These are phyloP conservation scores for Chaetura pelagica DNA, from an alignment of 2,113 vertebrate species.

Conservation along the genomic window DNA sequence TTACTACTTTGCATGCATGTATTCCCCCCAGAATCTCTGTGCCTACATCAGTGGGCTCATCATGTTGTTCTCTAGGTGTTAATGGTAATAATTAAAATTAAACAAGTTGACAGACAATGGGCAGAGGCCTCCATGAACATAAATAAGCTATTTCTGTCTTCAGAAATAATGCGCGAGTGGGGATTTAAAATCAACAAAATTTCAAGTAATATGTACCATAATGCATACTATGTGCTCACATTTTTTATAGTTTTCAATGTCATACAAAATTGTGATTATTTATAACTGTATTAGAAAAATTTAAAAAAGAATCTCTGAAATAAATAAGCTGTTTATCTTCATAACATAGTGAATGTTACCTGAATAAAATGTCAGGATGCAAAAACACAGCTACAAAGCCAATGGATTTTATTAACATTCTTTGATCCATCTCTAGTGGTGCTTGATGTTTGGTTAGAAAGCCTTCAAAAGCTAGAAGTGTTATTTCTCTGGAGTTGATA, in stretches of 20 bases:
- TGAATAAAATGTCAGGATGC: not conserved
- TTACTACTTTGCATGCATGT: not conserved
- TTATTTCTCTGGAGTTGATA: not conserved
- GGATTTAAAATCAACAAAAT: not conserved
- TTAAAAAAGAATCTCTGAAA: not conserved
- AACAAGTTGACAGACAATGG: not conserved
- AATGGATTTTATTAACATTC: not conserved
- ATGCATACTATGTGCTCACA: not conserved
- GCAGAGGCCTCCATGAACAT: not conserved
- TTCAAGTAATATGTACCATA: not conserved
- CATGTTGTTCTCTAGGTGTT: not conserved
- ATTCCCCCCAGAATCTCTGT: not conserved
- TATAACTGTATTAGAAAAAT: not conserved
- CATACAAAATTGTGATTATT: not conserved
- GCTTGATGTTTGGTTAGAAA: slow-evolving; percentile 19
- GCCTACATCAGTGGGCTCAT: not conserved
- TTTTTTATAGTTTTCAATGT: not conserved
- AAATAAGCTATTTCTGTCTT: not conserved
- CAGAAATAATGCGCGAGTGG: not conserved
- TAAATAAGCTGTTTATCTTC: not conserved
- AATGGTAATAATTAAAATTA: not conserved
- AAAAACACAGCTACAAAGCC: not conserved
- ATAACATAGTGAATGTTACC: not conserved
- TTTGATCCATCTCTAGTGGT: not conserved
- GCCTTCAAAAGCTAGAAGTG: not conserved